phyloP scores from a whole-genome alignment of 2,888 invertebrate genomes.

The Dascillus cervinus region DNA sequence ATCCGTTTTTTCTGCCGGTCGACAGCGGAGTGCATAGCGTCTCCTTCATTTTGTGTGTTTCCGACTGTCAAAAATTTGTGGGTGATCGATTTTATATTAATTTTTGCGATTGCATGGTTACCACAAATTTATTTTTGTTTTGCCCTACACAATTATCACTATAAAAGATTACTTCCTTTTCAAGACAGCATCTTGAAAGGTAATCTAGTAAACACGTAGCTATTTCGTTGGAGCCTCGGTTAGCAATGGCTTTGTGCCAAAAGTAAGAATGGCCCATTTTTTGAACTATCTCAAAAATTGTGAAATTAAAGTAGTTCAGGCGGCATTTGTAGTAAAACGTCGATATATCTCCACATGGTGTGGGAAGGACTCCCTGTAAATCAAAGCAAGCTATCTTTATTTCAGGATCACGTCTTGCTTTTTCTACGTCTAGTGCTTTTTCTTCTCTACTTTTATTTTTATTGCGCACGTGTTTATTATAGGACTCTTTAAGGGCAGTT shows the following conservation, averaged over 20 bases:
- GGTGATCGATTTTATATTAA: slow-evolving; percentile 4
- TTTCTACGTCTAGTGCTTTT: slow-evolving; percentile 1
- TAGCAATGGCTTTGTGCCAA: slow-evolving; percentile 5
- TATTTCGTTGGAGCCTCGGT: slow-evolving; percentile 6
- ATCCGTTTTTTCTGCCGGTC: slow-evolving; percentile 1
- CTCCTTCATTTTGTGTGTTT: slow-evolving; percentile 3
- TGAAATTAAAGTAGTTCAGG: slow-evolving; percentile 1
- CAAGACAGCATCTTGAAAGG: slow-evolving; percentile 1
- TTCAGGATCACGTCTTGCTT: background rate
- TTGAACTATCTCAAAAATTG: slow-evolving; percentile 8
- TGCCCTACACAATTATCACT: slow-evolving; percentile 8
- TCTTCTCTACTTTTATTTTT: slow-evolving; percentile 1
- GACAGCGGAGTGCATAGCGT: slow-evolving; percentile 3
- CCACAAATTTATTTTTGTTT: slow-evolving; percentile 10
- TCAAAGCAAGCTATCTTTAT: slow-evolving; percentile 2
- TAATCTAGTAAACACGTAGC: slow-evolving; percentile 8
- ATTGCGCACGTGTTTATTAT: background rate
- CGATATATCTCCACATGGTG: slow-evolving; percentile 4
- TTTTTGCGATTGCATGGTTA: slow-evolving; percentile 9
- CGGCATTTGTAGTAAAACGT: slow-evolving; percentile 4
- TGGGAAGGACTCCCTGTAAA: slow-evolving; percentile 2
- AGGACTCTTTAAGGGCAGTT: background rate
- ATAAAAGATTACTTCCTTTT: slow-evolving; percentile 6
- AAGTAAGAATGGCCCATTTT: slow-evolving; percentile 6
- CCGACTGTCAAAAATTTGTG: slow-evolving; percentile 10